Conservation (phyloP, 2,113 vertebrate genomes). For the Hippocampus abdominalis region DNA sequence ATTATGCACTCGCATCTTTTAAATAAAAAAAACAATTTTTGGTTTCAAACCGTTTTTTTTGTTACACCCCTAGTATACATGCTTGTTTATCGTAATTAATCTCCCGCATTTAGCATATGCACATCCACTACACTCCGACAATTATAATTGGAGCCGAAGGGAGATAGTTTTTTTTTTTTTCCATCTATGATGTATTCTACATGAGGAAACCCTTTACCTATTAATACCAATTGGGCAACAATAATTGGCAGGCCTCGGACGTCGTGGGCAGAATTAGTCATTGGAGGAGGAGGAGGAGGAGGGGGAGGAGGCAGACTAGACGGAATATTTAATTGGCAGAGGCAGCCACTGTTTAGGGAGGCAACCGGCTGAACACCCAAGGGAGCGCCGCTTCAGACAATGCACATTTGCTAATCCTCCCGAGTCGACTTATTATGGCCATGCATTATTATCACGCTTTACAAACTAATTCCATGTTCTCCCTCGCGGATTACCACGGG, state of each 20-base stretch:
- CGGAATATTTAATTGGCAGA: constrained; percentile 75
- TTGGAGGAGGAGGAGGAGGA: constrained; percentile 48
- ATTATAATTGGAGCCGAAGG: constrained; percentile 55
- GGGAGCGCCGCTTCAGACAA: constrained; percentile 71
- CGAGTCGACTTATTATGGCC: constrained; percentile 74
- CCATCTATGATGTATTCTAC: constrained; percentile 60
- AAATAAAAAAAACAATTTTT: background rate
- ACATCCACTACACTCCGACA: constrained; percentile 15
- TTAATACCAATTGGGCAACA: constrained; percentile 70
- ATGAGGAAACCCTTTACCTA: constrained; percentile 69
- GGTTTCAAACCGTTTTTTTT: no score
- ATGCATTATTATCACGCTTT: constrained; percentile 76
- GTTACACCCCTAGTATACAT: background rate
- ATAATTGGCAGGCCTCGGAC: constrained; percentile 73
- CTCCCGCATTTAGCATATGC: constrained; percentile 2
- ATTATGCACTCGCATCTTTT: no score
- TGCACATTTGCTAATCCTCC: constrained; percentile 76
- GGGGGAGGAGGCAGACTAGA: constrained; percentile 50
- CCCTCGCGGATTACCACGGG: constrained; percentile 69
- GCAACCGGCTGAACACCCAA: constrained; percentile 70
- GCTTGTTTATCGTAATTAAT: background rate
- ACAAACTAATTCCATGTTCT: constrained; percentile 77
- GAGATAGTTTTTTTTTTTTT: constrained; percentile 41
- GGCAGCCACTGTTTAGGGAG: constrained; percentile 72
- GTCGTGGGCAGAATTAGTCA: constrained; percentile 71